A percentile compares a stretch with the other conserved stretches of the same genome.
These are phyloP conservation scores for Epirrita christyi DNA, from an alignment of 2,888 invertebrate species.

Conservation along the genomic window DNA sequence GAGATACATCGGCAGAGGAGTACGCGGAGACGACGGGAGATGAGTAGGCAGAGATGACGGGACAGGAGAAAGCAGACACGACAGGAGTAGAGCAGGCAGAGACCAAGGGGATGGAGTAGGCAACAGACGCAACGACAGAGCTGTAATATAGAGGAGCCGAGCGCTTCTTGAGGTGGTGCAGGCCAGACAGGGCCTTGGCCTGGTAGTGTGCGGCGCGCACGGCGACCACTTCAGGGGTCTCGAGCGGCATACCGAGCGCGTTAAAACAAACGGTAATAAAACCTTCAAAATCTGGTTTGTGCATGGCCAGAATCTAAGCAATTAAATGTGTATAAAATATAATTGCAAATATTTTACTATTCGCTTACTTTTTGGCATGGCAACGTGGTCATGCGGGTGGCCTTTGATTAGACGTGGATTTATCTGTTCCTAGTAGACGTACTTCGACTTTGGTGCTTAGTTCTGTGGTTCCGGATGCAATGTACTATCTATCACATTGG, in stretches of 20 bases:
- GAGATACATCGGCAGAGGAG: no score
- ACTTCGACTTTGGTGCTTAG: no score
- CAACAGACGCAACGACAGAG: slow-evolving; percentile 45
- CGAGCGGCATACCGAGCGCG: slow-evolving; percentile 74
- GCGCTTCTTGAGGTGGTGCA: slow-evolving; percentile 72
- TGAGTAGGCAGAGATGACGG: slow-evolving; percentile 41
- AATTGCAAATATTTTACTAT: no score
- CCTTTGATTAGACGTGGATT: no score
- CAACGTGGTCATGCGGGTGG: no score
- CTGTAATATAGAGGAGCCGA: slow-evolving; percentile 55
- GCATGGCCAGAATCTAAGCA: slow-evolving; percentile 25
- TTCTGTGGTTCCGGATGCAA: no score
- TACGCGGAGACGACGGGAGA: slow-evolving; percentile 29
- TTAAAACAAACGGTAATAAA: slow-evolving; percentile 63
- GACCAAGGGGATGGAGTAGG: slow-evolving; percentile 45
- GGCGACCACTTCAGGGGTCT: slow-evolving; percentile 79
- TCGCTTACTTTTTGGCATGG: no score
- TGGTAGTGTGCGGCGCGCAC: slow-evolving; percentile 77
- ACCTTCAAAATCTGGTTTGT: slow-evolving; percentile 64
- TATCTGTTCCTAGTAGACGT: no score
- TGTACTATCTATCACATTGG: no score
- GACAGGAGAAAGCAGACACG: slow-evolving; percentile 47
- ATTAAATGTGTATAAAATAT: slow-evolving; percentile 24
- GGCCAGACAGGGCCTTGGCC: slow-evolving; percentile 70
- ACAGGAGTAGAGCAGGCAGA: slow-evolving; percentile 43